Evolutionary conservation across 1,140 invertebrate genomes (phyloP), one percentile per base, ranked within the genome.

Genomic region (Platyscapa corneri): DNA sequence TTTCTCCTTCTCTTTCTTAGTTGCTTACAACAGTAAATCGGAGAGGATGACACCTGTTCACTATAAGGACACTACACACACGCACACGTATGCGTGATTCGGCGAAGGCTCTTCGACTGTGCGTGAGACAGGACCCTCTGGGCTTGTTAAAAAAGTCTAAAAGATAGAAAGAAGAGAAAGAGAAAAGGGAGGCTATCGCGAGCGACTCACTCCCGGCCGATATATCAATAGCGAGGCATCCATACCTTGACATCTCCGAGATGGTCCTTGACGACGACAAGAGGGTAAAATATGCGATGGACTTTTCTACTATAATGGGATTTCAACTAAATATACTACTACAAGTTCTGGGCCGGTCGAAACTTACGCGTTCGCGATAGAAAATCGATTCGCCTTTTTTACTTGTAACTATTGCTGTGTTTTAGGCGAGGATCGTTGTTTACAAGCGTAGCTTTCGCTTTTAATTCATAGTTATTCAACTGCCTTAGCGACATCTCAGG

Each of bases 211-310:
- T 92, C 89, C 82, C 89, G 89, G 89, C 81, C 89, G 89, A 93
- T 92, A 91, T 92, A 91, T 92, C 91, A 91, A 89, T 74, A 39
- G 80, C 81, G 86, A 89, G 88, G 88, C 89, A 90, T 90, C 88
- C 89, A 8, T 30, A 18, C 64, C 30, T 42, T 70, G 30, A 49
- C 64, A 39, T 75, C 49, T 42, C 70, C 0, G 3, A 27, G 70
- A 83, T 18, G 53, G 34, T 8, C 32, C 39, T 27, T 14, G 56
- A 27, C 56, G 3, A 60, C 23, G 23, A 5, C 23, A 7, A 5
- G 27, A 60, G 56, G 56, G 23, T 60, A 27, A 60, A 60, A 27
- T 27, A 60, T 60, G 56, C 10, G 23, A 1, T 27, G 20, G 7
- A 23, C 3, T 82, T 82, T 74, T 39, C 49, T 74, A 12, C 88